Evolutionary conservation across 2,888 invertebrate species (phyloP).

Genomic region (Diarsia rubi): DNA sequence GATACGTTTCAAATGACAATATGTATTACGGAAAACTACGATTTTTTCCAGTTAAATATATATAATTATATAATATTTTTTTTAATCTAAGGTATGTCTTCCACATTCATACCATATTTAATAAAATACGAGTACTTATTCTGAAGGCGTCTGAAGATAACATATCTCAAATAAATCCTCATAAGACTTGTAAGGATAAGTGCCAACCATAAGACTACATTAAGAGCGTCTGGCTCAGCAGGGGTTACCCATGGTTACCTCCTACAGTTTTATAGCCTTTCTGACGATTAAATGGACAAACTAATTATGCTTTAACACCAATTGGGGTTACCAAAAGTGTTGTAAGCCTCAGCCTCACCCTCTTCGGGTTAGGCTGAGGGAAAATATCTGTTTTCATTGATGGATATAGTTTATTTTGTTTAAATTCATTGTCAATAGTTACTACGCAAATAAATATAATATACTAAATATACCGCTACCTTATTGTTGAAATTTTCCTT

Average conservation of each 20-base stretch:
- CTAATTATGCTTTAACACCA: conserved; percentile 66
- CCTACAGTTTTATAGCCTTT: conserved; percentile 61
- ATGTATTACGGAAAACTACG: neutral
- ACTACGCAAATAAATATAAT: neutral
- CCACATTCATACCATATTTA: neutral
- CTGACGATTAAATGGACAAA: conserved; percentile 69
- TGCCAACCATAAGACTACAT: conserved; percentile 34
- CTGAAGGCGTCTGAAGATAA: neutral
- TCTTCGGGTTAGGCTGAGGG: neutral
- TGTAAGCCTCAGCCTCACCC: too few relatives aligned
- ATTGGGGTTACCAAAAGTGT: conserved; percentile 59
- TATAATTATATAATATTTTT: too few relatives aligned
- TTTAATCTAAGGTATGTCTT: neutral
- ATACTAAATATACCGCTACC: neutral
- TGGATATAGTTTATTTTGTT: neutral
- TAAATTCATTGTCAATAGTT: neutral
- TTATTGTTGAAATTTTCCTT: neutral
- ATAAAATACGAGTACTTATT: neutral
- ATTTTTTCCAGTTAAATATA: too few relatives aligned
- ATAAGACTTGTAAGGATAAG: conserved; percentile 30
- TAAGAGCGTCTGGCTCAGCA: conserved; percentile 63
- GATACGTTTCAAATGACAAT: neutral
- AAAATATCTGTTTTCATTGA: neutral
- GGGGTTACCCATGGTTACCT: conserved; percentile 53
- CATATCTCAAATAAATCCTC: conserved; percentile 23